These are phyloP conservation scores for Sparidentex hasta DNA, from an alignment of 2,797 vertebrate species.

Conservation along the genomic window DNA sequence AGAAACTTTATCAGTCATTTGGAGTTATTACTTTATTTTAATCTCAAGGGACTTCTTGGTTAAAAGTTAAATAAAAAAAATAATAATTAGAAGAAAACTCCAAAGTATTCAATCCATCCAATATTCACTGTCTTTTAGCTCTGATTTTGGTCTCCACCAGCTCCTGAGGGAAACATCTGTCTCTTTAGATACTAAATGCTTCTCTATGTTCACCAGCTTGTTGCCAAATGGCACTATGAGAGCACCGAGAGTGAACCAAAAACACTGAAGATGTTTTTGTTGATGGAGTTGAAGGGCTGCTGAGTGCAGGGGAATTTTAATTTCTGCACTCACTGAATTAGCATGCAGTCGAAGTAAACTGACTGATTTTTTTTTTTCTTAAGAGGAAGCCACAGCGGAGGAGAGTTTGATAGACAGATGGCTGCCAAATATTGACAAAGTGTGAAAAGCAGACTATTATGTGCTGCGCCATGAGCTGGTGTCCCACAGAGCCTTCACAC, in stretches of 20 bases:
- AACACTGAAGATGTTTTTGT: neutral
- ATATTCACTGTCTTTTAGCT: neutral
- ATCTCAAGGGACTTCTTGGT: no score
- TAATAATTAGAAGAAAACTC: no score
- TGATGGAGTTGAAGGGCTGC: neutral
- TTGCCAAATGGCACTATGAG: neutral
- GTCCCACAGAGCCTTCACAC: conserved; percentile 27
- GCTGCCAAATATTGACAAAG: conserved; percentile 63
- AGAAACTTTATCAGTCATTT: neutral
- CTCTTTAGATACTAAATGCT: neutral
- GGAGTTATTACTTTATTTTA: no score
- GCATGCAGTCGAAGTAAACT: neutral
- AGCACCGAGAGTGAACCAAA: neutral
- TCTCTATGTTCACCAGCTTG: neutral
- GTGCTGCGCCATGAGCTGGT: conserved; percentile 22
- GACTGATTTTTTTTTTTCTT: neutral
- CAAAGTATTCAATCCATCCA: no score
- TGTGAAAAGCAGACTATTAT: conserved; percentile 61
- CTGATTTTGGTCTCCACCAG: neutral
- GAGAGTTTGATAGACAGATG: conserved; percentile 45
- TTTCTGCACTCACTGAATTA: conserved; percentile 20
- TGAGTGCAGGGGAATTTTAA: neutral
- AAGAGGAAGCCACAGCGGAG: conserved; percentile 3
- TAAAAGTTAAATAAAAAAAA: no score
- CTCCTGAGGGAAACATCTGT: neutral